A percentile compares a stretch with the other conserved stretches of the same genome.
phyloP scores from a whole-genome alignment of 1,140 invertebrate genomes.

The Hyposmocoma kahamanoa region DNA sequence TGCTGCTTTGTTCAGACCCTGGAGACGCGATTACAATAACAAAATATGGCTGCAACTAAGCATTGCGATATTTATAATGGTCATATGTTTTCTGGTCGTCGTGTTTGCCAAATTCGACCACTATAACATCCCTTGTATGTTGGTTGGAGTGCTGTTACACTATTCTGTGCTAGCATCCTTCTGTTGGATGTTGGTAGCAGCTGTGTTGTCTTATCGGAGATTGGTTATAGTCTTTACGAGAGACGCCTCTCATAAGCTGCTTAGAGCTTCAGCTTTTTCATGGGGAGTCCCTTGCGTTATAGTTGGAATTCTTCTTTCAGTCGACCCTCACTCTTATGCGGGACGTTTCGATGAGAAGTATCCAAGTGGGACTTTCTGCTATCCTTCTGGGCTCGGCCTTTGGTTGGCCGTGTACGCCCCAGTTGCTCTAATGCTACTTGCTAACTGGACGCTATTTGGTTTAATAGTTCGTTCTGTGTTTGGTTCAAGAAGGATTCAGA shows the following conservation, averaged over 20 bases:
- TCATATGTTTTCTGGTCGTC: conserved; percentile 50
- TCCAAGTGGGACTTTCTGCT: conserved; percentile 55
- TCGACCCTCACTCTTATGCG: conserved; percentile 49
- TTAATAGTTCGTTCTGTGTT: conserved; percentile 71
- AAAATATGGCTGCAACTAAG: conserved; percentile 72
- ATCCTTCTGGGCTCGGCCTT: conserved; percentile 57
- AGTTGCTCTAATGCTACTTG: conserved; percentile 54
- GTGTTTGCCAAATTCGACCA: conserved; percentile 43
- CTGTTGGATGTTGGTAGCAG: conserved; percentile 73
- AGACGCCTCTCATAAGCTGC: conserved; percentile 63
- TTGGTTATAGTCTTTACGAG: conserved; percentile 63
- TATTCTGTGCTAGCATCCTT: conserved; percentile 67
- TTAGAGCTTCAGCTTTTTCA: conserved; percentile 61
- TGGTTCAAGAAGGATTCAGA: conserved; percentile 56
- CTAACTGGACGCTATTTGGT: conserved; percentile 67
- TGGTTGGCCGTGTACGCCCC: conserved; percentile 68
- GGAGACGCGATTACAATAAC: conserved; percentile 68
- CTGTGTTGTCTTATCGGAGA: conserved; percentile 63
- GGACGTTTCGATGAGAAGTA: conserved; percentile 45
- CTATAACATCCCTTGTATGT: conserved; percentile 47
- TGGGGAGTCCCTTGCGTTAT: conserved; percentile 58
- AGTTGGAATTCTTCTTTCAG: conserved; percentile 55
- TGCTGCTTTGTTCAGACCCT: conserved; percentile 58
- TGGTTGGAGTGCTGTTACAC: conserved; percentile 58
- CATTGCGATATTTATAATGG: conserved; percentile 50